phyloP scores from a whole-genome alignment of 2,113 vertebrate genomes.

The Nipponia nippon region DNA sequence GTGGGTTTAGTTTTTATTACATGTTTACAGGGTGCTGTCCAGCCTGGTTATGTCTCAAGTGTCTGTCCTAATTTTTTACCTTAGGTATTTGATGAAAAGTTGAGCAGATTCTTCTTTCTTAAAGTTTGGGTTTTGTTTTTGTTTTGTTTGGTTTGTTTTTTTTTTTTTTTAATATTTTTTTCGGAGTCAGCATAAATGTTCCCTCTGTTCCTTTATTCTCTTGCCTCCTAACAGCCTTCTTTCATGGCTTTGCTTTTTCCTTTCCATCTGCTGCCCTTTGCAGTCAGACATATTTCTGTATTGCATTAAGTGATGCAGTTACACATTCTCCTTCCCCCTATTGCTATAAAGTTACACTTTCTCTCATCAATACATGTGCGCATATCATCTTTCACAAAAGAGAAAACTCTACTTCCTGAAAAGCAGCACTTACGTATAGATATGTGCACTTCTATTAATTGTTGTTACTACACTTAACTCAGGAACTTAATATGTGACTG shows the following conservation, averaged over 20 bases:
- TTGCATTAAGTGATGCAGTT: background rate
- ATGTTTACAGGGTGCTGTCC: background rate
- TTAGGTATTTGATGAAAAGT: background rate
- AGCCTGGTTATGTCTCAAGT: background rate
- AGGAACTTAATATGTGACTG: background rate
- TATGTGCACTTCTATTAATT: background rate
- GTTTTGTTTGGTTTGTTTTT: too few relatives aligned
- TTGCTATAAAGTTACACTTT: background rate
- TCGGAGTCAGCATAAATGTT: background rate
- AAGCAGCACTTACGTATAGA: background rate
- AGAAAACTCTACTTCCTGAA: background rate
- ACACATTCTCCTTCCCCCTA: background rate
- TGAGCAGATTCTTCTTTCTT: background rate
- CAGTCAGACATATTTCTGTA: background rate
- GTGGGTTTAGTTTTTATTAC: background rate
- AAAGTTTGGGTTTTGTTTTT: too few relatives aligned
- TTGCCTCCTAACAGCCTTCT: background rate
- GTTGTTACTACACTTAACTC: background rate
- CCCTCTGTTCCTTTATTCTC: background rate
- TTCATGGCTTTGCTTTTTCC: background rate
- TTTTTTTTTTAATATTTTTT: background rate
- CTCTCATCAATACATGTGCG: background rate
- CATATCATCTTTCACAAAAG: background rate
- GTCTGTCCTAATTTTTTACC: background rate
- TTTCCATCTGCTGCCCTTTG: background rate